Evolutionary conservation across 2,888 invertebrate genomes (phyloP), one percentile per base, ranked within the genome.

Genomic region (Ypsolopha sequella): DNA sequence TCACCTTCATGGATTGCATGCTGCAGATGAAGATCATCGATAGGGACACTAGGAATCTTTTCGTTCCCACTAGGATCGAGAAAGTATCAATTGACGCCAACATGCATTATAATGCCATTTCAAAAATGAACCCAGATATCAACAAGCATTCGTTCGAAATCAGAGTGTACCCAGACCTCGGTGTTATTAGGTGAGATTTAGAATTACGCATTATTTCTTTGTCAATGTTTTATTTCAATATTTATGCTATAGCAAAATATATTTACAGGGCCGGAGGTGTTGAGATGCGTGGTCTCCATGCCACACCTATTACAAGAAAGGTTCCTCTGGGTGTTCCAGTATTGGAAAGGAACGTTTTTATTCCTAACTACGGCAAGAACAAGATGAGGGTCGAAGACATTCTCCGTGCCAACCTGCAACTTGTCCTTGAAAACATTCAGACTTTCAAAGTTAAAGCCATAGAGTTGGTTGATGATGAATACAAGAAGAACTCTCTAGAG

Each of bases 1-100:
- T 94, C 7, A 89, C 94, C 3, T 95, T 95, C 73, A 89, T 97
- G 80, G 97, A 97, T 78, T 93, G 93, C 38, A 92, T 97, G 91
- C 85, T 97, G 10, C 97, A 97, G 75, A 90, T 94, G 62, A 89
- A 91, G 61, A 91, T 96, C 48, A 70, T 95, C 34, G 89, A 91
- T 34, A 87, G 91, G 52, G 91, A 92, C 57, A 89, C 91, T 0
- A 88, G 93, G 34, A 89, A 91, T 3, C 88, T 95, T 4, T 88
- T 91, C 62, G 88, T 95, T 0, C 95, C 96, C 0, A 94, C 93
- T 0, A 89, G 92, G 51, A 91, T 95, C 36, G 89, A 91, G 61
- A 91, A 88, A 62, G 70, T 94, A 0, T 87, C 89, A 11, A 92
- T 95, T 43, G 90, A 93, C 62, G 91, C 92, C 0, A 76, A 71